These are phyloP conservation scores for Pristionchus mayeri DNA, from an alignment of 2,888 invertebrate genomes.

Conservation along the genomic window DNA sequence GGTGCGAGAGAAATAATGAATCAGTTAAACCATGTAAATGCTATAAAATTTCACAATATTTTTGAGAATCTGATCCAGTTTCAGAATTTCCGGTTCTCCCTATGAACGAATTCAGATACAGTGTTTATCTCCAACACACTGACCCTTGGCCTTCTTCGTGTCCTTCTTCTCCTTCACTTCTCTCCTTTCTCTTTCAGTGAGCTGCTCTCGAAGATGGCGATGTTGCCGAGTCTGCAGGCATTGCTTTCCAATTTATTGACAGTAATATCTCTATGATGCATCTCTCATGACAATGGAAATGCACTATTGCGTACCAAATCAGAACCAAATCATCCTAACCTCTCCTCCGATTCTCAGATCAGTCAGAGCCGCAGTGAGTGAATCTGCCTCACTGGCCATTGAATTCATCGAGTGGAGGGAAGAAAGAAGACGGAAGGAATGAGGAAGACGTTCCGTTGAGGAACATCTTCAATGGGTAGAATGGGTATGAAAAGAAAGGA, in stretches of 20 bases:
- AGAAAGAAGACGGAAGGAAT: neutral
- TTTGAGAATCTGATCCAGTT: too few species aligned
- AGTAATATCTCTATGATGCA: too few species aligned
- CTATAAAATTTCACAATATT: too few species aligned
- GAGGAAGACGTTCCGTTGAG: conserved; percentile 1
- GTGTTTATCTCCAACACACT: too few species aligned
- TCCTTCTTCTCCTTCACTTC: neutral
- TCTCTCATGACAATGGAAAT: too few species aligned
- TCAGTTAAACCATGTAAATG: too few species aligned
- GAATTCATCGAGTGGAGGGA: conserved; percentile 10
- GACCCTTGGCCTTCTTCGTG: neutral
- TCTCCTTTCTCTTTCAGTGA: neutral
- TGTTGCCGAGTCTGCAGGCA: neutral
- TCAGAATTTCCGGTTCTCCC: too few species aligned
- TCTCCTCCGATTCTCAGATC: neutral
- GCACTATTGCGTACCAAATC: neutral
- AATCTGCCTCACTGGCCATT: neutral
- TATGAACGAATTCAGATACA: too few species aligned
- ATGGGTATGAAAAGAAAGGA: neutral
- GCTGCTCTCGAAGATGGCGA: neutral
- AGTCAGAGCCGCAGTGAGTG: neutral
- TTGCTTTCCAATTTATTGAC: too few species aligned
- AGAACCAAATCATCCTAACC: neutral
- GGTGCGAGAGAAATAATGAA: too few species aligned
- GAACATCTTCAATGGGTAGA: neutral